These are phyloP conservation scores for Globodera rostochiensis DNA, from an alignment of 1,140 invertebrate species.

Conservation along the genomic window DNA sequence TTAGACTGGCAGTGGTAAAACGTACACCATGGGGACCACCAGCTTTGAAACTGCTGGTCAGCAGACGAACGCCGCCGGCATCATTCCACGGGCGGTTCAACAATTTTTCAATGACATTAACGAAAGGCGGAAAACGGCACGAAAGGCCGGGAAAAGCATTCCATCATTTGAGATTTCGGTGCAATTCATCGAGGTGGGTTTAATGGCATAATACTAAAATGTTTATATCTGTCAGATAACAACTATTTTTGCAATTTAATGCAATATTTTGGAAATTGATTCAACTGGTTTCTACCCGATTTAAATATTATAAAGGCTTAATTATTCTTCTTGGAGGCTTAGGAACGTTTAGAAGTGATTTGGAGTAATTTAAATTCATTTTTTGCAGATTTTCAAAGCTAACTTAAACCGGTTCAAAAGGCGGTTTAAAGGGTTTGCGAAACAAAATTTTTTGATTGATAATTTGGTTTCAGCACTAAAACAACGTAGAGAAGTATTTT, in stretches of 20 bases:
- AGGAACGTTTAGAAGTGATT: too few relatives aligned
- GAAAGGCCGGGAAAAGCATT: slow-evolving; percentile 62
- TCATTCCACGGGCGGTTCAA: slow-evolving; percentile 68
- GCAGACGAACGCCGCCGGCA: slow-evolving; percentile 54
- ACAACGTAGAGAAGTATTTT: slow-evolving; percentile 65
- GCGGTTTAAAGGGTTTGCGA: too few relatives aligned
- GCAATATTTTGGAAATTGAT: too few relatives aligned
- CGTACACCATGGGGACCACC: slow-evolving; percentile 84
- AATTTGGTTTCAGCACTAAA: slow-evolving; percentile 68
- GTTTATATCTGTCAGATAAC: too few relatives aligned
- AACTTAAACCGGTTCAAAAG: too few relatives aligned
- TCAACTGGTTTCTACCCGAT: too few relatives aligned
- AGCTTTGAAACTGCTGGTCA: slow-evolving; percentile 80
- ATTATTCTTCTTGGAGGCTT: slow-evolving; percentile 68
- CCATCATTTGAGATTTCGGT: slow-evolving; percentile 63
- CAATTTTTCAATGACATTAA: slow-evolving; percentile 68
- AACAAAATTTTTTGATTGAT: slow-evolving; percentile 52
- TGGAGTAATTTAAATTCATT: too few relatives aligned
- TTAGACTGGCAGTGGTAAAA: slow-evolving; percentile 74
- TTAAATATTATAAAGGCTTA: slow-evolving; percentile 64
- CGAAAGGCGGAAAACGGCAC: slow-evolving; percentile 56
- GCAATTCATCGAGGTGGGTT: slow-evolving; percentile 56
- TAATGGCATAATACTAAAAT: too few relatives aligned
- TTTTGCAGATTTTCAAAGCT: slow-evolving; percentile 40
- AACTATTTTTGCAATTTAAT: too few relatives aligned